phyloP scores from a whole-genome alignment of 1,140 invertebrate genomes.

The Drosophila ogumai region DNA sequence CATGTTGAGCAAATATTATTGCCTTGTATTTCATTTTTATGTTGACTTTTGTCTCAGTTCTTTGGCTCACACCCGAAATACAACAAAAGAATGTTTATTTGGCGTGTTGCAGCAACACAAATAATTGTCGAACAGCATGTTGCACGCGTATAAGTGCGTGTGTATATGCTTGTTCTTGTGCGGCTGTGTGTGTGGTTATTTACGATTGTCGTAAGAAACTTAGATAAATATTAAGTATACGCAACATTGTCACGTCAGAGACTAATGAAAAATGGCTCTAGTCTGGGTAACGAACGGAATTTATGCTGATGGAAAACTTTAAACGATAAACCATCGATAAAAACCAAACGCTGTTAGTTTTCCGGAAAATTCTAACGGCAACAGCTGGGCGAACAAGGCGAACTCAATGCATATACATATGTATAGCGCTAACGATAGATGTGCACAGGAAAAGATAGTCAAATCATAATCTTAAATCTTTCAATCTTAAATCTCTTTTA shows the following conservation, averaged over 20 bases:
- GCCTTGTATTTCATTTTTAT: conserved; percentile 80
- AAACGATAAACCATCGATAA: conserved; percentile 49
- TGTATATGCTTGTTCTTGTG: conserved; percentile 1
- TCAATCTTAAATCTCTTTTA: background rate
- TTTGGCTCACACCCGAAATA: conserved; percentile 10
- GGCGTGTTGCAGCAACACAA: conserved; percentile 80
- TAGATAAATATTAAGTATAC: conserved; percentile 56
- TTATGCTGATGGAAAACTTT: conserved; percentile 63
- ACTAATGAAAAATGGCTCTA: conserved; percentile 45
- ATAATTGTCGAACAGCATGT: conserved; percentile 82
- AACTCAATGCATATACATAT: conserved; percentile 59
- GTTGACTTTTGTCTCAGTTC: conserved; percentile 68
- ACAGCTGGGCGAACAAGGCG: conserved; percentile 56
- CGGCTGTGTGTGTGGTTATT: conserved; percentile 53
- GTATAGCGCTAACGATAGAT: conserved; percentile 28
- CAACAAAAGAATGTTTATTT: conserved; percentile 69
- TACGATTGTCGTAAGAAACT: conserved; percentile 67
- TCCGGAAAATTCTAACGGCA: conserved; percentile 46
- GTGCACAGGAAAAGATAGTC: conserved; percentile 12
- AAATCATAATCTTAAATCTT: background rate
- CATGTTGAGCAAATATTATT: conserved; percentile 77
- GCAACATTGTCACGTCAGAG: conserved; percentile 45
- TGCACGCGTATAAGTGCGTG: conserved; percentile 49
- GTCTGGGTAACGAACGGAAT: conserved; percentile 21
- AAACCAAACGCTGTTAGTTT: conserved; percentile 41